A percentile compares a stretch with the other conserved stretches of the same genome.
Evolutionary conservation across 2,797 vertebrate genomes (phyloP).

Genomic region (Ptychobarbus kaznakovi): DNA sequence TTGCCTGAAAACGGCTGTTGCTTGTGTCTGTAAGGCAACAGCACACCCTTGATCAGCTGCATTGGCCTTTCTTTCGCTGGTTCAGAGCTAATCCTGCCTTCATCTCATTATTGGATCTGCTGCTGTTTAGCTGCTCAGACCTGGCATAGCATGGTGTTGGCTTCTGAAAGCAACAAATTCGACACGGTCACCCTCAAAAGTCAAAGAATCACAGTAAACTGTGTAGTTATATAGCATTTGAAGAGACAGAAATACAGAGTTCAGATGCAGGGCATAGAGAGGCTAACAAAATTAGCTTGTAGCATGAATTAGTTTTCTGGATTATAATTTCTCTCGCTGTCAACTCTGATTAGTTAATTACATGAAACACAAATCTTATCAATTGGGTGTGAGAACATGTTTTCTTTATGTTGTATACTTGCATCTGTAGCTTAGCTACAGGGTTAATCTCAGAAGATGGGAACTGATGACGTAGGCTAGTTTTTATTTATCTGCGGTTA

Average conservation of each 20-base stretch:
- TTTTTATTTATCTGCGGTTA: background rate
- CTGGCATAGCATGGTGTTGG: slow-evolving; percentile 3
- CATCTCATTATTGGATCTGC: slow-evolving; percentile 62
- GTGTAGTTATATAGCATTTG: background rate
- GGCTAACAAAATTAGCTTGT: background rate
- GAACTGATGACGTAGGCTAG: background rate
- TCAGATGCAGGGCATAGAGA: background rate
- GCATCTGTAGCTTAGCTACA: background rate
- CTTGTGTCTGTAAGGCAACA: slow-evolving; percentile 13
- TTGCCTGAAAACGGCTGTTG: background rate
- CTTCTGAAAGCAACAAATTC: slow-evolving; percentile 31
- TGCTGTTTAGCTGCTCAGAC: slow-evolving; percentile 56
- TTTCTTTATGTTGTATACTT: background rate
- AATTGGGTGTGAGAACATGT: background rate
- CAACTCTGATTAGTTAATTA: slow-evolving; percentile 16
- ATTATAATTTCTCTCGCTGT: background rate
- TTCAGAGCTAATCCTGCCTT: slow-evolving; percentile 52
- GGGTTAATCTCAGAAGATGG: background rate
- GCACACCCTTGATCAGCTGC: slow-evolving; percentile 42
- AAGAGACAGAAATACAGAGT: background rate
- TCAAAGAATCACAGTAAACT: slow-evolving; percentile 36
- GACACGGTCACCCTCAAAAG: slow-evolving; percentile 7
- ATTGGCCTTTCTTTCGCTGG: slow-evolving; percentile 14
- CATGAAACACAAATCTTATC: slow-evolving; percentile 8
- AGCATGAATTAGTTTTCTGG: background rate